A percentile compares a stretch with the other conserved stretches of the same genome.
Evolutionary conservation across 1,140 invertebrate species (phyloP).

Genomic region (Polypedilum vanderplanki): DNA sequence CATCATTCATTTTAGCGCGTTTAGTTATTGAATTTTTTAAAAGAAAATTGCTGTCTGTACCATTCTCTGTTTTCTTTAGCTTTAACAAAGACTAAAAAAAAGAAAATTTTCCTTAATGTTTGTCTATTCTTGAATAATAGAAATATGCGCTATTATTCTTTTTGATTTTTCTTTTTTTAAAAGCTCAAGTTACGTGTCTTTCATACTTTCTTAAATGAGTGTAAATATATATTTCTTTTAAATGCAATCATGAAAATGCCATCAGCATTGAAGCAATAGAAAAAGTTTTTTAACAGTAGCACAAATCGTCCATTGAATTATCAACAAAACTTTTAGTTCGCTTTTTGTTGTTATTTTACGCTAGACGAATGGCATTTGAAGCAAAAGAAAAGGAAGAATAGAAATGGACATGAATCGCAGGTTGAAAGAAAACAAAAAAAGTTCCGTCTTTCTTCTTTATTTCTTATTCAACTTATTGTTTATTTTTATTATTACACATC

Average conservation of each 20-base stretch:
- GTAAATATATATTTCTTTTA: neutral
- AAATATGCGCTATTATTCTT: too few relatives aligned
- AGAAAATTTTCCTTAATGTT: too few relatives aligned
- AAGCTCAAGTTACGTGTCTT: too few relatives aligned
- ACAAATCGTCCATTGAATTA: neutral
- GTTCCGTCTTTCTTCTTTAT: neutral
- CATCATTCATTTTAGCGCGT: neutral
- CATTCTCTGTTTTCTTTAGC: too few relatives aligned
- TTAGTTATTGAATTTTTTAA: too few relatives aligned
- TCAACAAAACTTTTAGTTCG: neutral
- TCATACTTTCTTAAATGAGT: too few relatives aligned
- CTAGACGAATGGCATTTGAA: neutral
- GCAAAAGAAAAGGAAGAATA: neutral
- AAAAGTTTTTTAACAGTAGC: neutral
- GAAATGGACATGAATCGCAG: constrained; percentile 6
- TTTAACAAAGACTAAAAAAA: too few relatives aligned
- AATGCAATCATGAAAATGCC: neutral
- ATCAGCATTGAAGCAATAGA: neutral
- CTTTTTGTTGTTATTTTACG: constrained; percentile 4
- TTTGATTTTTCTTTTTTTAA: too few relatives aligned
- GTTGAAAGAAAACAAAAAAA: constrained; percentile 2
- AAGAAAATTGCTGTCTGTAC: too few relatives aligned
- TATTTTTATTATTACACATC: too few relatives aligned
- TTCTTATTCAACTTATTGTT: neutral
- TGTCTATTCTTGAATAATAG: too few relatives aligned